Evolutionary conservation across 2,888 invertebrate genomes (phyloP), one percentile per base, ranked within the genome.

Genomic region (Epistrophella euchroma): DNA sequence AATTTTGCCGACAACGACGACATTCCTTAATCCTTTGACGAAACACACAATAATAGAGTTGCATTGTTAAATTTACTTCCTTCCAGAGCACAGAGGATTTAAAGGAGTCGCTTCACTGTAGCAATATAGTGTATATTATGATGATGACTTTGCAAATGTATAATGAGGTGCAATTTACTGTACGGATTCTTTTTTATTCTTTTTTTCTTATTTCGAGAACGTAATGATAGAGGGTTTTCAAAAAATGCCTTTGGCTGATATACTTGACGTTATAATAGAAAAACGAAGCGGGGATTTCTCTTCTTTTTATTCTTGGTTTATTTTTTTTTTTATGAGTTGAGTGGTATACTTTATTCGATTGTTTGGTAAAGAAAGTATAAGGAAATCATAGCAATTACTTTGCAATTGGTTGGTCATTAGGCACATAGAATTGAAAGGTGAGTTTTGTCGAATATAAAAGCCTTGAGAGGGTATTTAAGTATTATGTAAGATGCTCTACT

Each of bases 101-200:
- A 77, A 73, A 78, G 78, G 74, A 75, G 66, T 75, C 75, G 71
- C 74, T 79, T 80, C 58, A 75, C 66, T 70, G 62, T 70, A 62
- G 74, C 74, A 50, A 71, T 40, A 9, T 43, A 43, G 32, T 32
- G 37, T 45, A 17, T 15, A 19, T 47, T 13, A 64, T 47, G 60
- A 71, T 71, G 60, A 76, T 68, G 80, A 75, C 79, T 74, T 74
- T 71, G 60, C 71, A 35, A 81, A 73, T 73, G 81, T 81, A 66
- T 66, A 81, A 86, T 86, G 73, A 81, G 81, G 77, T 77, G 81
- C 85, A 86, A 86, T 86, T 81, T 81, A 86, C 81, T 81, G 70
- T 70, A 73, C 81, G 68, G 73, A 77, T 74, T 86, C 40, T 47
- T 58, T 35, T 13, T 35, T 5, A 19, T 37, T 37, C 37, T 19